phyloP scores from a whole-genome alignment of 2,797 vertebrate genomes.

The Sebastiscus albofasciatus region DNA sequence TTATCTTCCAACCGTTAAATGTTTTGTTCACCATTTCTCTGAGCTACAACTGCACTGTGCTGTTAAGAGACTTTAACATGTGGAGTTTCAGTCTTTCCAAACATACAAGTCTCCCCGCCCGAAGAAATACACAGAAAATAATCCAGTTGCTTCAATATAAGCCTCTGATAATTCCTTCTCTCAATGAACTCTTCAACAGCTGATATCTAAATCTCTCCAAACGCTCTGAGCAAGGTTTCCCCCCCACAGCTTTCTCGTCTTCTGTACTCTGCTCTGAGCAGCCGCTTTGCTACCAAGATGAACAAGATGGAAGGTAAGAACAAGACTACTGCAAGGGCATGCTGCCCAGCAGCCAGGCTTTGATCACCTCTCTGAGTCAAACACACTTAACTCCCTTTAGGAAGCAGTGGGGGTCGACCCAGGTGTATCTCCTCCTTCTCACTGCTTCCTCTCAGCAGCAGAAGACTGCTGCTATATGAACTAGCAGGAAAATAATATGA shows the following conservation, averaged over 20 bases:
- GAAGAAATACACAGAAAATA: not conserved
- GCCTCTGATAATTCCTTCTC: not conserved
- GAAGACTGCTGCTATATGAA: not conserved
- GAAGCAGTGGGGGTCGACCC: slow-evolving; percentile 21
- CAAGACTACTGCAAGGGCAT: slow-evolving; percentile 49
- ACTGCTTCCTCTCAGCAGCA: not conserved
- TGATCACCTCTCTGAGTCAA: slow-evolving; percentile 66
- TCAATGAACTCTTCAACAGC: slow-evolving; percentile 23
- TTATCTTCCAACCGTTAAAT: not conserved
- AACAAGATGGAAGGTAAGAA: slow-evolving; percentile 55
- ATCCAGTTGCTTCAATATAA: not conserved
- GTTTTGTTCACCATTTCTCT: not conserved
- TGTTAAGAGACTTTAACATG: not conserved
- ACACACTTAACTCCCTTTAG: slow-evolving; percentile 51
- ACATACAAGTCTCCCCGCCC: not conserved
- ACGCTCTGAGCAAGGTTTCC: slow-evolving; percentile 15
- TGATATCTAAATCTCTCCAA: slow-evolving; percentile 52
- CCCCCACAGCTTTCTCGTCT: slow-evolving; percentile 36
- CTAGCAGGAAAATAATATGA: not conserved
- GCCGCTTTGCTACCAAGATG: slow-evolving; percentile 39
- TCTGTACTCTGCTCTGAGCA: slow-evolving; percentile 47
- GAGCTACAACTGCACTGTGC: not conserved
- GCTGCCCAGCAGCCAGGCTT: slow-evolving; percentile 65
- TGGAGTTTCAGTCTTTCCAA: not conserved
- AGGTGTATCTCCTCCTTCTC: slow-evolving; percentile 13